These are phyloP conservation scores for Temnothorax curvispinosus DNA, from an alignment of 1,140 invertebrate genomes.

Conservation along the genomic window DNA sequence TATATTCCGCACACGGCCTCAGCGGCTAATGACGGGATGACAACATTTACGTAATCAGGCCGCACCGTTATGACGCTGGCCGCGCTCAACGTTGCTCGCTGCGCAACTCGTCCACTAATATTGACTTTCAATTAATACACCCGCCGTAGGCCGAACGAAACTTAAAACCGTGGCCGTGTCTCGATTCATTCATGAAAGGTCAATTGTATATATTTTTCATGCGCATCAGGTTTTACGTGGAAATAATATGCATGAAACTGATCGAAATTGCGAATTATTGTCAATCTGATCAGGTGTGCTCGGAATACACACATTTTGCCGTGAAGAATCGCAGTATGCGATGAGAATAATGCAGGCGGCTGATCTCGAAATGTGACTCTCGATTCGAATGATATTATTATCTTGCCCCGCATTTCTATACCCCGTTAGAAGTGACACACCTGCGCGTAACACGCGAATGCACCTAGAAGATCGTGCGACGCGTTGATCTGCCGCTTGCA, in stretches of 20 bases:
- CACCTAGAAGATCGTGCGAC: conserved; percentile 14
- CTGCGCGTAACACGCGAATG: not conserved
- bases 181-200: not conserved
- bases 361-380: conserved; percentile 32
- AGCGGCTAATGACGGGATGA: conserved; percentile 23
- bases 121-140: conserved; percentile 67
- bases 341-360: not conserved
- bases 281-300: not conserved
- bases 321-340: not conserved
- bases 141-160: not conserved
- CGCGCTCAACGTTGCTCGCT: conserved; percentile 27
- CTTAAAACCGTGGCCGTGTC: conserved; percentile 31
- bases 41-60: conserved; percentile 46
- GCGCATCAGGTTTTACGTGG: no score
- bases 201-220: not conserved
- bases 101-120: conserved; percentile 39
- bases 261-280: not conserved
- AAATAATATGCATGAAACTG: not conserved
- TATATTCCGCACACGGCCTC: conserved; percentile 34
- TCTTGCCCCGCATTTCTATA: conserved; percentile 2
- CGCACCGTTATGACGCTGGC: conserved; percentile 37
- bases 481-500: conserved; percentile 38
- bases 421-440: not conserved
- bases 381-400: conserved; percentile 35
- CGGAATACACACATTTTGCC: not conserved